These are phyloP conservation scores for Palaemon carinicauda DNA, from an alignment of 1,140 invertebrate species.

Conservation along the genomic window DNA sequence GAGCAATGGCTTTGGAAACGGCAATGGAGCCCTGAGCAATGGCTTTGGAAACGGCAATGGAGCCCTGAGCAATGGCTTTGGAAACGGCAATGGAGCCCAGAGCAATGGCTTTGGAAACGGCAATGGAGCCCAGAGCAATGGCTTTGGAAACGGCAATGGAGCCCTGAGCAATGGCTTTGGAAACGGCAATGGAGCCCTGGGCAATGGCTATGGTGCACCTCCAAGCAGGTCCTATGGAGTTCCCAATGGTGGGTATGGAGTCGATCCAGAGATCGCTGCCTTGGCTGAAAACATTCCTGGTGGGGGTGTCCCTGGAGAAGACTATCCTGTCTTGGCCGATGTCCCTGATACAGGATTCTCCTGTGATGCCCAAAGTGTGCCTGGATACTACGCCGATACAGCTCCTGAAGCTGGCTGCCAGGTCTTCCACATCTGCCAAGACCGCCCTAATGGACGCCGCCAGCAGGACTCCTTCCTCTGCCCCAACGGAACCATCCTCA, in stretches of 20 bases:
- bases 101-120: background rate
- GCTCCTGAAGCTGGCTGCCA: background rate
- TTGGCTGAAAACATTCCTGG: background rate
- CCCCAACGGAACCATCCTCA: constrained; percentile 3
- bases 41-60: no score
- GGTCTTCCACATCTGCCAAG: background rate
- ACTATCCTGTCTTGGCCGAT: background rate
- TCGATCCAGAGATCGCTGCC: background rate
- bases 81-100: no score
- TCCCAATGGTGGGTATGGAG: background rate
- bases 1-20: background rate
- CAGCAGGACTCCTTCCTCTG: background rate
- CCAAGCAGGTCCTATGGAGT: background rate
- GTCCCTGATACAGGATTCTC: background rate
- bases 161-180: no score
- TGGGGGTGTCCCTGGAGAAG: background rate
- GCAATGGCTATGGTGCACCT: background rate
- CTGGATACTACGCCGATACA: background rate
- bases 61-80: no score
- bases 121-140: background rate
- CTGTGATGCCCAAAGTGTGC: background rate
- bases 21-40: no score
- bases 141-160: background rate
- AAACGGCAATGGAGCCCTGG: background rate
- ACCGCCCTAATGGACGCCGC: background rate